These are phyloP conservation scores for Gracilinanus agilis DNA, from an alignment of 2,113 vertebrate species.

Conservation along the genomic window DNA sequence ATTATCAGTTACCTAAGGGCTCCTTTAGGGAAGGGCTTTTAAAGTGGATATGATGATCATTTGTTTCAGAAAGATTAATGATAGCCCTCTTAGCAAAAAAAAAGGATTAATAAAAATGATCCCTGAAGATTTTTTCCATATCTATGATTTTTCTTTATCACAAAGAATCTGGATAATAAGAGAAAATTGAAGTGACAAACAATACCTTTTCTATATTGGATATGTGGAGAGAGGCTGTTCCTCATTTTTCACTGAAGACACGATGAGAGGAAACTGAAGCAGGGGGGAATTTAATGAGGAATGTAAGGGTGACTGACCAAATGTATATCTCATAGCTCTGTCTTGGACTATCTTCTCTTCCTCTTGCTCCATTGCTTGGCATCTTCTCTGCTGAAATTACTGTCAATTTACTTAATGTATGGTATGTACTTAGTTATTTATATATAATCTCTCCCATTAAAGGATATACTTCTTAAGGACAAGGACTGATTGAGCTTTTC, in stretches of 20 bases:
- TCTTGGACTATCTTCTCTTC: not conserved
- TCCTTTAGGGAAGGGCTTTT: constrained; percentile 17
- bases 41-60: not conserved
- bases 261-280: constrained; percentile 18
- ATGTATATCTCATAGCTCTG: not conserved
- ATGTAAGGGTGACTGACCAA: not conserved
- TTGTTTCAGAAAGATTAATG: constrained; percentile 26
- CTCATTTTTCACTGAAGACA: not conserved
- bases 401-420: not conserved
- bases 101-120: not conserved
- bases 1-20: too few relatives aligned
- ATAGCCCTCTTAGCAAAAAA: not conserved
- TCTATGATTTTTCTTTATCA: not conserved
- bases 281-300: not conserved
- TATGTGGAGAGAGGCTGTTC: not conserved
- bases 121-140: not conserved
- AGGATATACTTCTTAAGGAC: not conserved
- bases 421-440: not conserved
- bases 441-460: not conserved
- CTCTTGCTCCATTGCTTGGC: not conserved
- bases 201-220: too few relatives aligned
- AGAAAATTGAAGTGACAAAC: too few relatives aligned
- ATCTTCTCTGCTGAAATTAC: not conserved
- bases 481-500: not conserved
- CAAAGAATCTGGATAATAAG: too few relatives aligned